Percentiles rank a stretch among this genome's conserved stretches.
Evolutionary conservation across 2,113 vertebrate species (phyloP).

Genomic region (Athene cunicularia): DNA sequence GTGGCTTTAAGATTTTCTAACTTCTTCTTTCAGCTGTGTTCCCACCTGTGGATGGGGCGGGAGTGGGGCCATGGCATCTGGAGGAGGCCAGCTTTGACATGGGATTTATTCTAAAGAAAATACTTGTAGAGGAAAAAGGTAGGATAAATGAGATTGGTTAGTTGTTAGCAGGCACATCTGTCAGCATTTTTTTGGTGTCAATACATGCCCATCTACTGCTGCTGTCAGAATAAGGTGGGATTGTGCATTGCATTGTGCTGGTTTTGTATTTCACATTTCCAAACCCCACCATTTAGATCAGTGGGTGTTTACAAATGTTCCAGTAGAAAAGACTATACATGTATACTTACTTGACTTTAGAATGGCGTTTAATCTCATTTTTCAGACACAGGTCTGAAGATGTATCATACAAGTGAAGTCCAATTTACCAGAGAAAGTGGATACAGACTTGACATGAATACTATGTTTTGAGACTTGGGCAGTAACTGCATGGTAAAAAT

Average conservation of each 20-base stretch:
- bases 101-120: not conserved
- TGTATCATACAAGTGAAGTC: not conserved
- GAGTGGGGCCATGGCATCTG: not conserved
- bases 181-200: not conserved
- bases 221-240: not conserved
- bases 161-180: not conserved
- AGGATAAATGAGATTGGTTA: not conserved
- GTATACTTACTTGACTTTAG: not conserved
- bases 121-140: conserved; percentile 12
- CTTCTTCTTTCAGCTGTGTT: not conserved
- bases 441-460: not conserved
- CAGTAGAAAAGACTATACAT: not conserved
- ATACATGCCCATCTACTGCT: not conserved
- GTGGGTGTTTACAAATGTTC: not conserved
- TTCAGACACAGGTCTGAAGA: not conserved
- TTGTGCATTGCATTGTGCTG: not conserved
- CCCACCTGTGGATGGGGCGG: not conserved
- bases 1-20: not conserved
- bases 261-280: not conserved
- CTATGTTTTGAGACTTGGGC: not conserved
- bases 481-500: not conserved
- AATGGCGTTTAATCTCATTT: not conserved
- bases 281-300: not conserved
- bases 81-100: not conserved
- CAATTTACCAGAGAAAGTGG: not conserved